Percentiles rank a stretch among this genome's conserved stretches.
Evolutionary conservation across 2,888 invertebrate species (phyloP).

Genomic region (Drosophila hamatofila): DNA sequence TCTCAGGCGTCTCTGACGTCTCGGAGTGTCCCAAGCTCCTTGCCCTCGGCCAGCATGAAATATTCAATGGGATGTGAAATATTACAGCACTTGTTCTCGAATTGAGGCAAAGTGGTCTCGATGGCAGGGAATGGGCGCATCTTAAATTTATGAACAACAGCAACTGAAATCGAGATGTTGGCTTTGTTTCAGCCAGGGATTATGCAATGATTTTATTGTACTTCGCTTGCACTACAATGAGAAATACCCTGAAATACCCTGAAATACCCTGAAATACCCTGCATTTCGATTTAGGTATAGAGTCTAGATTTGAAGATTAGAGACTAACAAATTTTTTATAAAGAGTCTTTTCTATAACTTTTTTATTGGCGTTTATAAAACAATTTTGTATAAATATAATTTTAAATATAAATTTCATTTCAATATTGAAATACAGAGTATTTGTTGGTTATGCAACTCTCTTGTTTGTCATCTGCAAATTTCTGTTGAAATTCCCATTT

Average conservation of each 20-base stretch:
- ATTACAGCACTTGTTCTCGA: conserved; percentile 48
- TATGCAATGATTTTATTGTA: conserved; percentile 11
- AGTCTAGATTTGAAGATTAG: not conserved
- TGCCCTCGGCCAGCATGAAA: conserved; percentile 35
- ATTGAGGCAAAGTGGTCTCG: conserved; percentile 16
- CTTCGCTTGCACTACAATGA: not conserved
- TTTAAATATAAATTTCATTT: too few species aligned
- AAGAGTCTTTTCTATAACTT: not conserved
- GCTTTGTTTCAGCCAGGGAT: conserved; percentile 13
- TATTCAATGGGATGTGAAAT: conserved; percentile 55
- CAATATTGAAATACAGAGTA: not conserved
- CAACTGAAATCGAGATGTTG: conserved; percentile 13
- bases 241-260: conserved; percentile 1
- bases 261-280: too few species aligned
- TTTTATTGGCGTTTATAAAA: too few species aligned
- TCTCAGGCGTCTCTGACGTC: conserved; percentile 18
- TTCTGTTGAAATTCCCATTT: not conserved
- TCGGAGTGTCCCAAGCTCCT: not conserved
- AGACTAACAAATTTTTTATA: not conserved
- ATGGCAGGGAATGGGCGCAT: conserved; percentile 4
- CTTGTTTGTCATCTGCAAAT: not conserved
- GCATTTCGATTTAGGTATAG: not conserved
- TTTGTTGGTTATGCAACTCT: not conserved
- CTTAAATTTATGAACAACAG: conserved; percentile 42
- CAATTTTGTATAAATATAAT: not conserved